Evolutionary conservation across 2,888 invertebrate species (phyloP), one percentile per base, ranked within the genome.

Genomic region (Cataglyphis rosenhaueri): DNA sequence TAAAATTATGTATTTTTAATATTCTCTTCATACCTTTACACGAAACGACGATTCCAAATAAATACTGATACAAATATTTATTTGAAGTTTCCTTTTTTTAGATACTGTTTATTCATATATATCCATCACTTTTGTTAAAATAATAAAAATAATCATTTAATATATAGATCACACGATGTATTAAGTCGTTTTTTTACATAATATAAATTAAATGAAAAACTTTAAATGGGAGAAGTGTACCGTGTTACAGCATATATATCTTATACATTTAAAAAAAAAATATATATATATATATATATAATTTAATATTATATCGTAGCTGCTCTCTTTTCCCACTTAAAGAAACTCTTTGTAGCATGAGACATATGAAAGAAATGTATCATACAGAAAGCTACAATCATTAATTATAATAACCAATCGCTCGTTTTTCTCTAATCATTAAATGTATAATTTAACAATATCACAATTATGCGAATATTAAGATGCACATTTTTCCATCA

Each of bases 81-180:
- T 62, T 29, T 75, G 64, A 71, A 5, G 38, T 44, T 59, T 83
- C 41, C 70, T 81, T 85, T 25, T 84, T 48, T 76, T 79, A 85
- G 85, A 89, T 89, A 83, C 84, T 85, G 82, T 90, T 90, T 90
- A 89, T 90, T 90, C 79, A 71, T 81, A 68, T 82, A 59, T 59
- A 59, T 71, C 44, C 59, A 83, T 87, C 86, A 84, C 84, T 88
- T 85, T 79, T 90, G 89, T 89, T 90, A 91, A 85, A 90, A 90
- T 92, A 92, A 88, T 89, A 88, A 91, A 76, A 92, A 91, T 91
- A 88, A 91, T 86, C 86, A 85, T 87, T 91, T 86, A 87, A 86
- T 62, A 64, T 32, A 65, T 65, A 68, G 38, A 79, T 90, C 88
- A 91, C 84, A 87, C 82, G 83, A 85, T 87, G 88, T 52, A 52